phyloP scores from a whole-genome alignment of 92 coral and sea anemone genomes.

The Diadumene lineata region DNA sequence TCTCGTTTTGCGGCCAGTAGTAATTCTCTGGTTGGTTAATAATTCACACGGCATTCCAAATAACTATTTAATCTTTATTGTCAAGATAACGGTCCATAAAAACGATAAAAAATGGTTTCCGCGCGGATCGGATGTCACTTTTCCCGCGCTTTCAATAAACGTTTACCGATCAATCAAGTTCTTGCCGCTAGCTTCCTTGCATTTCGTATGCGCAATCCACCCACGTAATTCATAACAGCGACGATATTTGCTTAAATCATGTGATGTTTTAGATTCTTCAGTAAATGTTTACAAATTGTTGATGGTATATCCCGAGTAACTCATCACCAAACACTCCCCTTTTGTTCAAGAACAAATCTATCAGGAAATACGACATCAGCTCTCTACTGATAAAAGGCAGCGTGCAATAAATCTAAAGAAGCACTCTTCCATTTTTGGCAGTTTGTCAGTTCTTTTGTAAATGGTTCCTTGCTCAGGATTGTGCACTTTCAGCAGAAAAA shows the following conservation, averaged over 20 bases:
- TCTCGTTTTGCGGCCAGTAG: too few relatives aligned
- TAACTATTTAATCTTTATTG: constrained; percentile 1
- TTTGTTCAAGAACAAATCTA: background rate
- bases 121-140: background rate
- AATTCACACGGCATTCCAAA: background rate
- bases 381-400: background rate
- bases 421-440: constrained; percentile 15
- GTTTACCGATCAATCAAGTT: background rate
- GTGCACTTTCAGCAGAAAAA: constrained; percentile 24
- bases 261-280: constrained; percentile 3
- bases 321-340: background rate
- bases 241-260: background rate
- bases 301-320: background rate
- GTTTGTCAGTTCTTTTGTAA: constrained; percentile 17
- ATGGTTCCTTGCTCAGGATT: constrained; percentile 8
- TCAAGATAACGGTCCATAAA: background rate
- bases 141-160: too few relatives aligned
- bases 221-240: constrained; percentile 4
- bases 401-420: constrained; percentile 12
- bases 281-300: constrained; percentile 2
- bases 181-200: background rate
- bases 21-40: background rate
- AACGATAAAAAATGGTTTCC: background rate
- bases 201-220: background rate
- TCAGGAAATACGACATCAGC: background rate